phyloP scores from a whole-genome alignment of 2,888 invertebrate species.

The Chironomus riparius region DNA sequence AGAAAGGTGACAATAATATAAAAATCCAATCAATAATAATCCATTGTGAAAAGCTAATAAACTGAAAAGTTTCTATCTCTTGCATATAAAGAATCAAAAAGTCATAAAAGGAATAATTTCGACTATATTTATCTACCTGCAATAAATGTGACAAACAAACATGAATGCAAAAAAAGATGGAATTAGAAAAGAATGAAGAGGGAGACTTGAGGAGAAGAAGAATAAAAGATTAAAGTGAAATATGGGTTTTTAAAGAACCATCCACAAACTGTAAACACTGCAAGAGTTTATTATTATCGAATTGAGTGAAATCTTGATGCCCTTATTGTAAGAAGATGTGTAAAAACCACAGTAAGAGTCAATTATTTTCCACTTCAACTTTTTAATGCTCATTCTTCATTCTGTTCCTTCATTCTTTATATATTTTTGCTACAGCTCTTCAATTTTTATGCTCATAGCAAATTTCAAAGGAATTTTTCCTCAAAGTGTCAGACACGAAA shows the following conservation, averaged over 20 bases:
- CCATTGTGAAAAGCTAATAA: too few relatives aligned
- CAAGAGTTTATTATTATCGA: conserved; percentile 23
- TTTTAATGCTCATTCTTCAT: not conserved
- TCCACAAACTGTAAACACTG: conserved; percentile 25
- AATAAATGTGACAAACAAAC: not conserved
- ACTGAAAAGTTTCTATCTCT: too few relatives aligned
- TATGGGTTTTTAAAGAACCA: conserved; percentile 23
- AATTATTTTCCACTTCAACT: conserved; percentile 20
- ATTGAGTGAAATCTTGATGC: conserved; percentile 23
- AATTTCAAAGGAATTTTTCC: not conserved
- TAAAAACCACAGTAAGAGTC: conserved; percentile 26
- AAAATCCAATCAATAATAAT: too few relatives aligned
- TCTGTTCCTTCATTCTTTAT: not conserved
- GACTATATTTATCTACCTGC: not conserved
- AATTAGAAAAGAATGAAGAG: not conserved
- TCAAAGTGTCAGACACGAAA: not conserved
- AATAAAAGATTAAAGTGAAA: conserved; percentile 2
- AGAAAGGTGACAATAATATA: too few relatives aligned
- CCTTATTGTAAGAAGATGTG: conserved; percentile 19
- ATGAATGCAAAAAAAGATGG: not conserved
- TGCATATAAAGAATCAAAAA: too few relatives aligned
- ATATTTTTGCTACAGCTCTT: not conserved
- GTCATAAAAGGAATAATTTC: not conserved
- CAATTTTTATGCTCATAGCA: not conserved
- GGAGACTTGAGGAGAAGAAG: not conserved